Conservation (phyloP, 2,888 invertebrate species). For the Hyalella azteca region DNA sequence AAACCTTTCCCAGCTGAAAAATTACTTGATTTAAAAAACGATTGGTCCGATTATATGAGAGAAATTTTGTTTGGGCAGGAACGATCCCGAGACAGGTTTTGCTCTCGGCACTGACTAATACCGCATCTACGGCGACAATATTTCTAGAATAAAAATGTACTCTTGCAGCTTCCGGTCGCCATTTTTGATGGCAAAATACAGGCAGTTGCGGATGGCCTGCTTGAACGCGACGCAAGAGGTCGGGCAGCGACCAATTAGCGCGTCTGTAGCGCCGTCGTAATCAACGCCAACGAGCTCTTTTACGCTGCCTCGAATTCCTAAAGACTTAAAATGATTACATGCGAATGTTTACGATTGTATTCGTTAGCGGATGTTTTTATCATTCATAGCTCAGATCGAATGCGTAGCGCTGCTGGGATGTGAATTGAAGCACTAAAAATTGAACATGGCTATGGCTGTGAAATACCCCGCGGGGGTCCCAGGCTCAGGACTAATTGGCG, state of each 20-base stretch:
- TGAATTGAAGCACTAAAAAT: neutral
- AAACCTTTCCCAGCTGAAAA: too few species aligned
- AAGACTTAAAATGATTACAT: constrained; percentile 6
- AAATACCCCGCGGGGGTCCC: neutral
- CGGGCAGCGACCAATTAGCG: constrained; percentile 5
- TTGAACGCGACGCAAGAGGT: neutral
- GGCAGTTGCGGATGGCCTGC: too few species aligned
- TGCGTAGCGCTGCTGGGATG: too few species aligned
- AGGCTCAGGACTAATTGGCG: neutral
- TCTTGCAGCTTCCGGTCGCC: too few species aligned
- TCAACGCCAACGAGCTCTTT: constrained; percentile 17
- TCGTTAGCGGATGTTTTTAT: constrained; percentile 32
- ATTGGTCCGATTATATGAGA: too few species aligned
- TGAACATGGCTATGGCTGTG: neutral
- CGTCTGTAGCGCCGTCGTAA: neutral
- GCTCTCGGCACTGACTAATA: too few species aligned
- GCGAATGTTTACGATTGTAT: constrained; percentile 19
- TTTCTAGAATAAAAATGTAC: too few species aligned
- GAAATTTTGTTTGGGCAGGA: too few species aligned
- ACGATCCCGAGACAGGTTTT: too few species aligned
- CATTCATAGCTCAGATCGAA: constrained; percentile 24
- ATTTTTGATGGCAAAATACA: too few species aligned
- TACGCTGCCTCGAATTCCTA: constrained; percentile 14
- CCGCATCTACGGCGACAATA: too few species aligned
- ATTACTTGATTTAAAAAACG: too few species aligned